These are phyloP conservation scores for Deroplatys truncata DNA, from an alignment of 2,888 invertebrate genomes.

Conservation along the genomic window DNA sequence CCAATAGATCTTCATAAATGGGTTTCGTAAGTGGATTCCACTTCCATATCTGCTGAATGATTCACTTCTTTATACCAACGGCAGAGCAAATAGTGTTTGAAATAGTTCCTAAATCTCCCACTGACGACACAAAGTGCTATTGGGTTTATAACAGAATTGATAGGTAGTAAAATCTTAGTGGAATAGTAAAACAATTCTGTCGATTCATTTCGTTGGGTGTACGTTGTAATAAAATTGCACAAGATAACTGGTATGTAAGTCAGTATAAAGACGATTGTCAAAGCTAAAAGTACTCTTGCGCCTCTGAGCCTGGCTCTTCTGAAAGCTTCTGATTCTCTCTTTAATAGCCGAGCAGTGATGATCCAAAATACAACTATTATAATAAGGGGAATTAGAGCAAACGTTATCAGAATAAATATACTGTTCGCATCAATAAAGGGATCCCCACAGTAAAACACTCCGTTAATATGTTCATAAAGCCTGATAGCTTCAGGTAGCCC, in stretches of 20 bases:
- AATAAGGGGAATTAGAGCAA: not conserved
- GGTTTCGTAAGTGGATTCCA: too few species aligned
- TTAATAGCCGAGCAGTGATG: not conserved
- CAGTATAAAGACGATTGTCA: not conserved
- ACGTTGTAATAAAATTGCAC: not conserved
- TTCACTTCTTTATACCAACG: too few species aligned
- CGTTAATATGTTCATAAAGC: not conserved
- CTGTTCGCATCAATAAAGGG: not conserved
- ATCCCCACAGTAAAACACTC: not conserved
- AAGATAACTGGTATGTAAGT: not conserved
- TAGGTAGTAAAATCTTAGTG: not conserved
- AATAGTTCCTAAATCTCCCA: not conserved
- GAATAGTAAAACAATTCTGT: not conserved
- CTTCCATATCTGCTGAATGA: too few species aligned
- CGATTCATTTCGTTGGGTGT: not conserved
- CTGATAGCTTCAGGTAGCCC: not conserved
- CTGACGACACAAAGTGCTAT: not conserved
- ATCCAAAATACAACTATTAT: not conserved
- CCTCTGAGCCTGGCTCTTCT: not conserved
- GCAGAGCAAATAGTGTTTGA: not conserved
- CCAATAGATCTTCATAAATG: too few species aligned
- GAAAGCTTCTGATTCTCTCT: not conserved
- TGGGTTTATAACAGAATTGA: not conserved
- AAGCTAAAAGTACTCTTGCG: not conserved
- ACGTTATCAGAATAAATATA: not conserved